Evolutionary conservation across 1,140 invertebrate species (phyloP), one percentile per base, ranked within the genome.

Genomic region (Mactra quadrangularis): DNA sequence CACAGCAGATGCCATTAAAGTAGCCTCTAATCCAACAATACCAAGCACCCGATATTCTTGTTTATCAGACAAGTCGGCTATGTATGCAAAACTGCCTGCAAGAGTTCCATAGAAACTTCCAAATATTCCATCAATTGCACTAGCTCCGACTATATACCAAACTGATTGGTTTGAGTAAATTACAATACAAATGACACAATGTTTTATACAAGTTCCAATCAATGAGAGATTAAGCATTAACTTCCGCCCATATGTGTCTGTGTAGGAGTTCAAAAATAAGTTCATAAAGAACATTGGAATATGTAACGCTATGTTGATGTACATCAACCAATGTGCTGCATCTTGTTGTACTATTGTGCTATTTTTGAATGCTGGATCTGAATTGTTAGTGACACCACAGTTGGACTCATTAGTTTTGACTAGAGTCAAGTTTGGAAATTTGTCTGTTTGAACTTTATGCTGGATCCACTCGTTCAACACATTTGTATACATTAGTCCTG

Each of bases 221-320:
- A 50, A 13, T 19, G 60, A 45, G 11, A 78, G 15, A 15, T 68
- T n/a, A 41, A 78, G 33, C 15, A 66, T 22, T 27, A 68, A 78
- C 35, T 66, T 78, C 35, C 76, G 38, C 38, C 76, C 76, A 31
- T 66, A 78, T n/a, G 50, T 47, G 62, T 78, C 76, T 6, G 76
- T 78, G 31, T 68, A 68, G n/a, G 38, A 25, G 0, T 45, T 52
- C 3, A 78, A n/a, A 22, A 68, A 9, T 29, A 59, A 33, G 31
- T 78, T 78, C 19, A 68, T 33, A 0, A 47, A 52, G n/a, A 66
- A 31, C 60, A 38, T 35, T 35, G 76, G 76, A 25, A 78, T 45
- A 55, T 55, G 47, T 27, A 68, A 33, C 3, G 45, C 76, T 6
- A 78, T 2, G 29, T 64, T 66, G 45, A 52, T 68, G 47, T 53